These are phyloP conservation scores for Cynocephalus volans DNA, from an alignment of 2,113 vertebrate genomes.

Conservation along the genomic window DNA sequence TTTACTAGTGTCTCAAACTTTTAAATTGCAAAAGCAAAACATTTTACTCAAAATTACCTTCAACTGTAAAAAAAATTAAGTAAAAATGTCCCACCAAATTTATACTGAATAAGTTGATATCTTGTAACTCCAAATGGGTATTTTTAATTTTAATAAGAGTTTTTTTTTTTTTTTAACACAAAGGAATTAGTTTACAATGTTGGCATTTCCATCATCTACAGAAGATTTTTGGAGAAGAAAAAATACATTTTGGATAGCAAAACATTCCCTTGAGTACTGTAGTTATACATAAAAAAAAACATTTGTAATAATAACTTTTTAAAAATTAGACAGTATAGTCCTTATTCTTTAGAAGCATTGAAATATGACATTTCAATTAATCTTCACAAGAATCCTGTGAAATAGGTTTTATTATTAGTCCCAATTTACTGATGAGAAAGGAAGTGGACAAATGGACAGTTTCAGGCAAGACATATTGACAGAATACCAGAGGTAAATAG, in stretches of 20 bases:
- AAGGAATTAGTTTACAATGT: background rate
- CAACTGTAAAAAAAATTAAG: background rate
- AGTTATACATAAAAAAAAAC: background rate
- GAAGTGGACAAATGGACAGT: background rate
- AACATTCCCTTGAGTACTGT: background rate
- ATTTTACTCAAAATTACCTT: background rate
- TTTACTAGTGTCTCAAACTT: conserved; percentile 5
- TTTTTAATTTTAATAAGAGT: background rate
- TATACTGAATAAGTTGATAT: background rate
- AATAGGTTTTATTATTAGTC: background rate
- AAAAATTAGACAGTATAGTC: background rate
- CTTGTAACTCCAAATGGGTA: background rate
- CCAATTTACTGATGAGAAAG: background rate
- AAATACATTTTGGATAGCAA: background rate
- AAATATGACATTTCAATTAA: background rate
- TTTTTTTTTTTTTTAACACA: background rate
- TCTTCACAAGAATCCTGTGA: background rate
- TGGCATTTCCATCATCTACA: background rate
- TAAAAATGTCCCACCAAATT: background rate
- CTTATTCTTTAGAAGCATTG: background rate
- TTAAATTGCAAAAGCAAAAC: background rate
- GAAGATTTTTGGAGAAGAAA: background rate
- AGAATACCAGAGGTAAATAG: background rate
- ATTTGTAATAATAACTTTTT: background rate
- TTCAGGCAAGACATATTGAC: background rate